These are phyloP conservation scores for Eciton burchellii DNA, from an alignment of 1,140 invertebrate genomes.

Conservation along the genomic window DNA sequence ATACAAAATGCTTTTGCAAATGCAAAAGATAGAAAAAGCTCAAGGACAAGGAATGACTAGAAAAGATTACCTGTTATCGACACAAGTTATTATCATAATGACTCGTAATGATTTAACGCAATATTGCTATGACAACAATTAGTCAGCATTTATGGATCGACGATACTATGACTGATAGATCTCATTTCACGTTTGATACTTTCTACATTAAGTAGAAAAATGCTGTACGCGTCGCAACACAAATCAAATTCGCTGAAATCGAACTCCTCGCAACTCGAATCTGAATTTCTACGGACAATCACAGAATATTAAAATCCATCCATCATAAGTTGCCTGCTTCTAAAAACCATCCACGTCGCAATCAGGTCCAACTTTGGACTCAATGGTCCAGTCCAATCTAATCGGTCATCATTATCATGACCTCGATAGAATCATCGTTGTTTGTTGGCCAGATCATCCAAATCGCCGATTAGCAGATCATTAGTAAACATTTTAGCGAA, in stretches of 20 bases:
- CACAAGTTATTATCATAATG: neutral
- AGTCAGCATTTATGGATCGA: neutral
- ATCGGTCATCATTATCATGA: neutral
- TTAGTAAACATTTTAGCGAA: slow-evolving; percentile 3
- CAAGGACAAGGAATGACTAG: neutral
- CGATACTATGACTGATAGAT: slow-evolving; percentile 10
- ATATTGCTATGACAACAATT: slow-evolving; percentile 12
- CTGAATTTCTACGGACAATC: neutral
- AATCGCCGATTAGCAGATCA: neutral
- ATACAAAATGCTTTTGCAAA: neutral
- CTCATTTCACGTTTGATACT: slow-evolving; percentile 40
- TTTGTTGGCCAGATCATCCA: neutral
- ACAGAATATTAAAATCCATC: neutral
- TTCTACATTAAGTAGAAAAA: slow-evolving; percentile 9
- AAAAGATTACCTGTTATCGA: neutral
- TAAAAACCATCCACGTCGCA: slow-evolving; percentile 2
- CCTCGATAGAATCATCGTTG: slow-evolving; percentile 6
- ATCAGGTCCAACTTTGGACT: slow-evolving; percentile 21
- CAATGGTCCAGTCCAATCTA: neutral
- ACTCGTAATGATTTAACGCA: slow-evolving; percentile 1
- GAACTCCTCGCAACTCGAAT: neutral
- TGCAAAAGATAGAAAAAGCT: neutral
- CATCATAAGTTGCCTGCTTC: slow-evolving; percentile 23
- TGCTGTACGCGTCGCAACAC: neutral
- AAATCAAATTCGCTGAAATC: neutral